Conservation (phyloP, 2,113 vertebrate genomes). For the Jacana jacana region DNA sequence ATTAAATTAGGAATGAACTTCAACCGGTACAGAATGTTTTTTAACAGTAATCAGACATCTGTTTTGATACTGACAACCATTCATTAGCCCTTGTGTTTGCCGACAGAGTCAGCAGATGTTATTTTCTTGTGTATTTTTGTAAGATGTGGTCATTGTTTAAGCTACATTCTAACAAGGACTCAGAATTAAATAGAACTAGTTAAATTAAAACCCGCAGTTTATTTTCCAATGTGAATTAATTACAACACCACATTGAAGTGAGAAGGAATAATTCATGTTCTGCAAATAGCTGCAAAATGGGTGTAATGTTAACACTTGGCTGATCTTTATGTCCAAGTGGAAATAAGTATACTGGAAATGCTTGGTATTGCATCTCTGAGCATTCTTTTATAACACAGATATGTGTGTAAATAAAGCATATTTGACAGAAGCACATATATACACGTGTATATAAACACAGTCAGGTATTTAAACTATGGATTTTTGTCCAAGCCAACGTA, state of each 20-base stretch:
- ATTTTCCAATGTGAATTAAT: slow-evolving; percentile 10
- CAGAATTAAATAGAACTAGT: slow-evolving; percentile 38
- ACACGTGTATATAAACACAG: not conserved
- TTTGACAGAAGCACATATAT: not conserved
- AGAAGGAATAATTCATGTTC: not conserved
- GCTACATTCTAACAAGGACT: slow-evolving; percentile 33
- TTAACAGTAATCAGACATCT: slow-evolving; percentile 44
- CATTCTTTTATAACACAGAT: not conserved
- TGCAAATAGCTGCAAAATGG: slow-evolving; percentile 13
- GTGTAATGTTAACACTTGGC: not conserved
- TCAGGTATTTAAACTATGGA: not conserved
- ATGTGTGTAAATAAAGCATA: not conserved
- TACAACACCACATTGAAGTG: slow-evolving; percentile 32
- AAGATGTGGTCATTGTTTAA: slow-evolving; percentile 53
- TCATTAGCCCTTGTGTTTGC: slow-evolving; percentile 24
- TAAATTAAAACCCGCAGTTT: slow-evolving; percentile 53
- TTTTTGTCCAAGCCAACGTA: not conserved
- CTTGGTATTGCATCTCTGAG: not conserved
- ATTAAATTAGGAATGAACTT: slow-evolving; percentile 14
- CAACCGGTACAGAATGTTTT: slow-evolving; percentile 12
- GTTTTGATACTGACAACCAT: slow-evolving; percentile 2
- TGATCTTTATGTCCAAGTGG: not conserved
- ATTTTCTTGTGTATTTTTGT: slow-evolving; percentile 41
- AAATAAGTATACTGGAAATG: not conserved
- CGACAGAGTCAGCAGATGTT: slow-evolving; percentile 51